phyloP scores from a whole-genome alignment of 1,140 invertebrate genomes.

The Oreohelix idahoensis region DNA sequence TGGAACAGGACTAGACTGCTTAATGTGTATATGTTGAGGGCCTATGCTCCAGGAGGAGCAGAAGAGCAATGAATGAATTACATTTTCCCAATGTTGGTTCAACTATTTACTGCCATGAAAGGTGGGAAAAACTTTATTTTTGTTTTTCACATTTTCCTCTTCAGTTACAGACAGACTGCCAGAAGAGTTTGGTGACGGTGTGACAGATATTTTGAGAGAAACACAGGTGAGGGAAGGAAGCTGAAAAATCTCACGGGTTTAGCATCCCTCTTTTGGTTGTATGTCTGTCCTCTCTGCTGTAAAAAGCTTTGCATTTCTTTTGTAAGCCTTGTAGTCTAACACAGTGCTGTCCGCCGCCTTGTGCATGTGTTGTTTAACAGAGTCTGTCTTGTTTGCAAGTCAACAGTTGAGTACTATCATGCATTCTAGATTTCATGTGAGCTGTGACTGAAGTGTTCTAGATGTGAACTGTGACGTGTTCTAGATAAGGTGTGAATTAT shows the following conservation, averaged over 20 bases:
- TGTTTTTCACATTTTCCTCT: background rate
- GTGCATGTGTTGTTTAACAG: background rate
- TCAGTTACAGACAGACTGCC: slow-evolving; percentile 19
- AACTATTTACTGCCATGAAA: background rate
- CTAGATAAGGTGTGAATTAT: too few species aligned
- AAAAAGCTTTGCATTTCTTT: background rate
- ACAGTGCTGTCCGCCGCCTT: background rate
- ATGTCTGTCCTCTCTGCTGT: background rate
- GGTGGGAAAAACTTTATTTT: background rate
- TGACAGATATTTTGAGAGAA: slow-evolving; percentile 31
- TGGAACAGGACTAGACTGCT: too few species aligned
- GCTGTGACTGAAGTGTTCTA: too few species aligned
- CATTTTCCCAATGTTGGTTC: too few species aligned
- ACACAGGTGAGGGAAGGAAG: slow-evolving; percentile 37
- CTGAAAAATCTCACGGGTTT: background rate
- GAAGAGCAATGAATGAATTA: too few species aligned
- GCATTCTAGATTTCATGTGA: too few species aligned
- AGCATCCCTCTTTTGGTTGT: slow-evolving; percentile 9
- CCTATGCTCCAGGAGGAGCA: too few species aligned
- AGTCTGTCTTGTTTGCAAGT: background rate
- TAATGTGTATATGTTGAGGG: too few species aligned
- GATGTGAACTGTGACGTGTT: too few species aligned
- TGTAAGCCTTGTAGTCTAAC: background rate
- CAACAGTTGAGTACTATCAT: too few species aligned
- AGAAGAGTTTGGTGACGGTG: background rate